Conservation (phyloP, 2,797 vertebrate species). For the Parauchenoglanis punctatus region DNA sequence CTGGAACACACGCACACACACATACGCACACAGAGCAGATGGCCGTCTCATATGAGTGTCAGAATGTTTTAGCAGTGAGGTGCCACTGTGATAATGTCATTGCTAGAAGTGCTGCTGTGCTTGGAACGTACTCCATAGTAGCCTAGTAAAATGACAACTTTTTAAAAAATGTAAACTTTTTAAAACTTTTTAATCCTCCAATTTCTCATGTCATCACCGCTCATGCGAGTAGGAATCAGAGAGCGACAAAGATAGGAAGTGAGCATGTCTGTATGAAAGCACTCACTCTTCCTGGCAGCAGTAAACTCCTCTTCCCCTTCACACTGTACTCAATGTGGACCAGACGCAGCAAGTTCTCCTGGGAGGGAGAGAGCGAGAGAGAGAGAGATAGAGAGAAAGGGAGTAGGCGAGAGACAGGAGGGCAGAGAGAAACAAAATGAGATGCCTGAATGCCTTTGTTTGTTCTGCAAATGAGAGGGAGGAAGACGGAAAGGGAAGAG, state of each 20-base stretch:
- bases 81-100: conserved; percentile 18
- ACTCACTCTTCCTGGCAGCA: conserved; percentile 94
- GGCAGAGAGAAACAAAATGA: conserved; percentile 49
- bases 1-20: conserved; percentile 68
- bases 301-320: conserved; percentile 84
- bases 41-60: conserved; percentile 48
- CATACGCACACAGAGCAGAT: conserved; percentile 36
- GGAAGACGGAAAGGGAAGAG: conserved; percentile 62
- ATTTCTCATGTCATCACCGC: background rate
- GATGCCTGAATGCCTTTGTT: conserved; percentile 50
- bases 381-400: conserved; percentile 31
- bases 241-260: background rate
- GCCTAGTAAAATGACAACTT: background rate
- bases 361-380: conserved; percentile 45
- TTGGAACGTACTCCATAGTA: conserved; percentile 7
- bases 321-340: conserved; percentile 94
- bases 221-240: background rate
- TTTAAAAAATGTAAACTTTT: background rate
- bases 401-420: conserved; percentile 35
- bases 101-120: conserved; percentile 19
- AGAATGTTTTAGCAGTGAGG: conserved; percentile 31
- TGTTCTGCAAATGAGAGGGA: conserved; percentile 66
- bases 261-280: background rate
- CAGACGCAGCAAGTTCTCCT: conserved; percentile 96
- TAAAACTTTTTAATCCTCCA: background rate